These are phyloP conservation scores for Clanis bilineata DNA, from an alignment of 2,888 invertebrate species.

Conservation along the genomic window DNA sequence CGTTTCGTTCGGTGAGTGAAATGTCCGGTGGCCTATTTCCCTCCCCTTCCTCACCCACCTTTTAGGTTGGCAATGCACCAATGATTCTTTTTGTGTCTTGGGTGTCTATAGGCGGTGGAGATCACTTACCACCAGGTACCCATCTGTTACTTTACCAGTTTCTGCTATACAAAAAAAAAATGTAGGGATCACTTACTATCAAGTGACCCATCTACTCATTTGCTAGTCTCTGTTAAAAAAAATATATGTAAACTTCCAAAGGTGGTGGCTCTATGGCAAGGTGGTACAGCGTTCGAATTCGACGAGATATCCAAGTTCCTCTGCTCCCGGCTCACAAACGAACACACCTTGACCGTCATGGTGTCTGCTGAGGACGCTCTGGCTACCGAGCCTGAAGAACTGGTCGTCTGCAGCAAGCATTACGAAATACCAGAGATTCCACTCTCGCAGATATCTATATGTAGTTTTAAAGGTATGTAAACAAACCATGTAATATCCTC, in stretches of 20 bases:
- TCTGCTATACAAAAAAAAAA: too few species aligned
- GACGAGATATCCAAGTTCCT: constrained; percentile 60
- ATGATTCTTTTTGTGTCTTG: too few species aligned
- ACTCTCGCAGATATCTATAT: constrained; percentile 59
- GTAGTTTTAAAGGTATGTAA: constrained; percentile 55
- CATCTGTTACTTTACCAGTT: too few species aligned
- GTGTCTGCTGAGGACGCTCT: constrained; percentile 65
- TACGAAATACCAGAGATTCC: constrained; percentile 68
- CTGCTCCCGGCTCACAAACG: constrained; percentile 42
- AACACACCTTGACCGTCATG: constrained; percentile 57
- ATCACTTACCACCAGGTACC: too few species aligned
- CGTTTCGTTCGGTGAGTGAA: too few species aligned
- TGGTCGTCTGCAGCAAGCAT: constrained; percentile 57
- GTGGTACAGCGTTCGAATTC: constrained; percentile 63
- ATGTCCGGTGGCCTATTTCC: too few species aligned
- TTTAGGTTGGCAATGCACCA: too few species aligned
- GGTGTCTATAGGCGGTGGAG: too few species aligned
- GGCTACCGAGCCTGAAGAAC: constrained; percentile 60
- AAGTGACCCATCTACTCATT: too few species aligned
- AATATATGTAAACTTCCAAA: constrained; percentile 32
- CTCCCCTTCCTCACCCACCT: too few species aligned
- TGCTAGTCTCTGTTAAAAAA: too few species aligned
- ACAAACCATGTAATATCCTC: background rate
- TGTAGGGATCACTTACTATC: too few species aligned
- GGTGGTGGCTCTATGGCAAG: constrained; percentile 73